These are phyloP conservation scores for Mustela lutreola DNA, from an alignment of 2,113 vertebrate genomes.

Conservation along the genomic window DNA sequence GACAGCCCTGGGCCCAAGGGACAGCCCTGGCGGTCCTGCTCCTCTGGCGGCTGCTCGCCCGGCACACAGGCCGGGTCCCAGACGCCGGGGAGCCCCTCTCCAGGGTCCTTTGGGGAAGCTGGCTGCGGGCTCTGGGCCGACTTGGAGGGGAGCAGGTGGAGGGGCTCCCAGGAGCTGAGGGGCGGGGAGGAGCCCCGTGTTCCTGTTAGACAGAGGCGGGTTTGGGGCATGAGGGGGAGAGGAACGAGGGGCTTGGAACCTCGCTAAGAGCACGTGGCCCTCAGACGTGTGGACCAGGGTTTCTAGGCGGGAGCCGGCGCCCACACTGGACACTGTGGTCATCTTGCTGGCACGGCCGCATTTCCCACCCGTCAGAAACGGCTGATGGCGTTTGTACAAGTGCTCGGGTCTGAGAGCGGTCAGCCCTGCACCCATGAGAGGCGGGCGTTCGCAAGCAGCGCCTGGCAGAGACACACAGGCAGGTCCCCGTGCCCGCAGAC, in stretches of 20 bases:
- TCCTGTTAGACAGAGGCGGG: neutral
- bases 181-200: neutral
- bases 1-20: neutral
- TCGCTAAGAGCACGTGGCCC: accelerated
- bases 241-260: neutral
- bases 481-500: neutral
- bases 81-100: no score
- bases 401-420: no score
- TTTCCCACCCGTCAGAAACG: neutral
- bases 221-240: no score
- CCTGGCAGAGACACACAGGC: neutral
- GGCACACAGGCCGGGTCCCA: neutral
- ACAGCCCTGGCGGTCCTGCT: neutral
- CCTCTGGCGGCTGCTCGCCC: no score
- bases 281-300: neutral
- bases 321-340: accelerated
- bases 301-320: accelerated
- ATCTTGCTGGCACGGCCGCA: accelerated
- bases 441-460: neutral
- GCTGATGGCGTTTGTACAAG: neutral
- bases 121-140: neutral
- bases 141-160: neutral
- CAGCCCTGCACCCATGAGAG: accelerated
- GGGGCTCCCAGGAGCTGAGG: no score
- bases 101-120: neutral